These are phyloP conservation scores for Aplochiton taeniatus DNA, from an alignment of 2,797 vertebrate species.

Conservation along the genomic window DNA sequence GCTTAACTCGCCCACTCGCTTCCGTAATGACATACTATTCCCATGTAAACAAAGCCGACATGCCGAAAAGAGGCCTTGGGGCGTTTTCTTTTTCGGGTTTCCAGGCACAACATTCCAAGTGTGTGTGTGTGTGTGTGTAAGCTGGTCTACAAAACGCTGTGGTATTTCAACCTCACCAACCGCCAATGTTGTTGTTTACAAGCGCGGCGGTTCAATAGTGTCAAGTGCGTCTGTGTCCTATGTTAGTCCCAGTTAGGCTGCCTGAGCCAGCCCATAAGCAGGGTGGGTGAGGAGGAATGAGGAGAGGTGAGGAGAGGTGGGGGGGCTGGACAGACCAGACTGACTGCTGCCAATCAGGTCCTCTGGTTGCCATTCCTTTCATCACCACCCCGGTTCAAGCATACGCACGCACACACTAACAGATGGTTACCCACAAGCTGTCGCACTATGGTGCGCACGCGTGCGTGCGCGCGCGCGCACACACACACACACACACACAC, in stretches of 20 bases:
- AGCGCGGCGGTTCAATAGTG: neutral
- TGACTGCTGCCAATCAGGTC: constrained; percentile 82
- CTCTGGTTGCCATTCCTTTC: constrained; percentile 87
- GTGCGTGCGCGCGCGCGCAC: constrained; percentile 5
- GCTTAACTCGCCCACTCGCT: constrained; percentile 25
- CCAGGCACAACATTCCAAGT: too few species aligned
- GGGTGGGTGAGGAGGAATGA: neutral
- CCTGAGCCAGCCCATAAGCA: neutral
- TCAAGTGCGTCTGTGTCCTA: constrained; percentile 4
- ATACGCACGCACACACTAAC: constrained; percentile 54
- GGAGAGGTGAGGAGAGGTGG: constrained; percentile 4
- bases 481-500: constrained; percentile 10
- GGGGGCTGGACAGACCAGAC: too few species aligned
- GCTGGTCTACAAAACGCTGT: constrained; percentile 20
- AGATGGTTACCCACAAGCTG: too few species aligned
- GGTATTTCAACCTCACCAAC: constrained; percentile 11
- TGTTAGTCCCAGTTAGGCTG: constrained; percentile 14
- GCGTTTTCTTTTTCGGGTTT: too few species aligned
- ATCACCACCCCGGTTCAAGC: constrained; percentile 82
- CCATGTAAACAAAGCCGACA: constrained; percentile 55
- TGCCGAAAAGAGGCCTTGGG: neutral
- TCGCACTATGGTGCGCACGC: too few species aligned
- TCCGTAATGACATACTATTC: constrained; percentile 42
- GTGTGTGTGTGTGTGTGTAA: constrained; percentile 31
- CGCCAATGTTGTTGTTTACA: constrained; percentile 15